Base-by-base conservation (phyloP, 2,888 invertebrate species). In the Myopa testacea region DNA sequence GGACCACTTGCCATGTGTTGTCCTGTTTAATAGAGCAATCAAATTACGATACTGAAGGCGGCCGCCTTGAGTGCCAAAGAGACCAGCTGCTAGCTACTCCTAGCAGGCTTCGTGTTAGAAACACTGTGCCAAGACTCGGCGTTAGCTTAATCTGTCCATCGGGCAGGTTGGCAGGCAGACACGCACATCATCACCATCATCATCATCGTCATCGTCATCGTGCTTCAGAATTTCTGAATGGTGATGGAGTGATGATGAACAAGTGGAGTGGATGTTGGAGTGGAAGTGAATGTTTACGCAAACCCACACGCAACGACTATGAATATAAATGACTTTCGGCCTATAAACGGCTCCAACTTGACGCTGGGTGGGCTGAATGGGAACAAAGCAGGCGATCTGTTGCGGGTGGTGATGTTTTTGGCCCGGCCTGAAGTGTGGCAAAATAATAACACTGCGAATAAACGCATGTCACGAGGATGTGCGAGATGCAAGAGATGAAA, bases 261-360 rank as follows among this genome's bases (percentile, higher is more conserved):
- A 45, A 45, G 26, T 26, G 26, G 26, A 26, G 45, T 45, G 45
- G 10, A 45, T 45, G 45, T 10, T 45, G 26, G 26, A 26, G 26
- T 26, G 26, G 26, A 26, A 26, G 45, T 45, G 45, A 45, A 45
- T 45, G 45, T 10, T 45, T 45, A 45, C 26, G 10, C 45, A 45
- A n/a, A n/a, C 45, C 0, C 45, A 45, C 1, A 45, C 45, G 45
- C 45, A 26, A 45, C 45, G 45, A 45, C 45, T 45, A 45, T 55
- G 55, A 55, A 55, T 55, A 55, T 55, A 55, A 55, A 55, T 55
- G 55, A n/a, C n/a, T 55, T 55, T 55, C 55, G 55, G 55, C 16
- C 16, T n/a, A 55, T 5, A 55, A 55, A n/a, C 2, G n/a, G 55
- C 5, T 14, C 5, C 0, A 55, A 55, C 10, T 14, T 5, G 55